Conservation (phyloP, 1,140 invertebrate species). For the Platorchestia sp. region DNA sequence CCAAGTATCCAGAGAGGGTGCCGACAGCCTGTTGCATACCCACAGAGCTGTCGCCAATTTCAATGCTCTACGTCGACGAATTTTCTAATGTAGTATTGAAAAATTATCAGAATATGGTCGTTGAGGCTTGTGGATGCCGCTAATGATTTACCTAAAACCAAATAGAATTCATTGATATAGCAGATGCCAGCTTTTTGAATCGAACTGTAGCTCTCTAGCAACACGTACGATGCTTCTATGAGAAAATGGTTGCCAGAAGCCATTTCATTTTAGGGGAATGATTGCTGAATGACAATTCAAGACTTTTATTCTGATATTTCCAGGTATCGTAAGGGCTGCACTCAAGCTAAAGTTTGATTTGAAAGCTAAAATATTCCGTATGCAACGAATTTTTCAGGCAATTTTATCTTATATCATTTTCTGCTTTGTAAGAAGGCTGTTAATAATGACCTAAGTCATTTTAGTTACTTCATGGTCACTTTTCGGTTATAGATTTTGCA, state of each 20-base stretch:
- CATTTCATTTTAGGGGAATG: too few species aligned
- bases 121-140: conserved; percentile 94
- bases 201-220: not conserved
- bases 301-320: not conserved
- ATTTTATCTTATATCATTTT: not conserved
- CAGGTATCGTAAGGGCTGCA: not conserved
- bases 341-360: not conserved
- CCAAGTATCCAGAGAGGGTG: conserved; percentile 87
- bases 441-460: not conserved
- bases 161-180: not conserved
- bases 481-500: not conserved
- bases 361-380: not conserved
- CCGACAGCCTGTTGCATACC: conserved; percentile 95
- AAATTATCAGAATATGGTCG: conserved; percentile 97
- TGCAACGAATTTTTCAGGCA: not conserved
- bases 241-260: not conserved
- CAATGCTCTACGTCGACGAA: conserved; percentile 94
- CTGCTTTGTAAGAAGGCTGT: not conserved
- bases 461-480: not conserved
- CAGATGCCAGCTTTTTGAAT: not conserved
- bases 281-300: not conserved
- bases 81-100: conserved; percentile 94
- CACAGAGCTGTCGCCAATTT: conserved; percentile 88
- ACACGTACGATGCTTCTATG: not conserved
- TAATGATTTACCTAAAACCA: not conserved